phyloP scores from a whole-genome alignment of 2,113 vertebrate genomes.

The Tragelaphus imberbis region DNA sequence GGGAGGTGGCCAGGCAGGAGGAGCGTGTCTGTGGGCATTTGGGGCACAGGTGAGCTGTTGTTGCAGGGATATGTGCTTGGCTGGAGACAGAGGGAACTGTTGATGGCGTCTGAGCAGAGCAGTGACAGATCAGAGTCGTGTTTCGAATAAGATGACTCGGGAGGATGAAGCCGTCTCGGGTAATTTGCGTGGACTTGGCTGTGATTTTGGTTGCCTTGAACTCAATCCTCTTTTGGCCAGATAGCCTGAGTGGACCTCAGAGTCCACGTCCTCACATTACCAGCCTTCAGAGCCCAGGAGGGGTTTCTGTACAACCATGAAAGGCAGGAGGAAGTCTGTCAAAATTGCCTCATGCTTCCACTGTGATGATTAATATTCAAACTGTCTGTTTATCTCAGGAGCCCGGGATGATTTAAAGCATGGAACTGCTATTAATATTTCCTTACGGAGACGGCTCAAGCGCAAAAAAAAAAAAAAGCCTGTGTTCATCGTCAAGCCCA shows the following conservation, averaged over 20 bases:
- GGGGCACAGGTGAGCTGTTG: background rate
- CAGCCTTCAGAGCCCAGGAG: background rate
- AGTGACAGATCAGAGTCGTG: background rate
- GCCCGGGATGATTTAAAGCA: background rate
- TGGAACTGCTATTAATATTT: background rate
- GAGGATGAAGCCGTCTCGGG: background rate
- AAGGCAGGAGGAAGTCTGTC: background rate
- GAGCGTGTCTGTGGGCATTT: fast-evolving
- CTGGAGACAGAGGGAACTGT: background rate
- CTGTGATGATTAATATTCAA: background rate
- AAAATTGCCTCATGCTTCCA: background rate
- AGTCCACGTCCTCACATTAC: background rate
- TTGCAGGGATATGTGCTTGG: background rate
- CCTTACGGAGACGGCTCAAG: background rate
- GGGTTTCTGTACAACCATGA: background rate
- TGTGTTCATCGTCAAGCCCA: background rate
- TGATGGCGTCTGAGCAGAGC: background rate
- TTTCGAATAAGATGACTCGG: background rate
- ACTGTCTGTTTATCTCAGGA: background rate
- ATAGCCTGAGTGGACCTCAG: fast-evolving
- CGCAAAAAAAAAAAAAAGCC: fast-evolving
- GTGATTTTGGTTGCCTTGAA: background rate
- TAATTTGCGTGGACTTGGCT: background rate
- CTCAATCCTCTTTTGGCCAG: background rate
- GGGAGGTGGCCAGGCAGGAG: fast-evolving